A percentile compares a stretch with the other conserved stretches of the same genome.
Evolutionary conservation across 2,113 vertebrate species (phyloP).

Genomic region (Rhinolophus ferrumequinum): DNA sequence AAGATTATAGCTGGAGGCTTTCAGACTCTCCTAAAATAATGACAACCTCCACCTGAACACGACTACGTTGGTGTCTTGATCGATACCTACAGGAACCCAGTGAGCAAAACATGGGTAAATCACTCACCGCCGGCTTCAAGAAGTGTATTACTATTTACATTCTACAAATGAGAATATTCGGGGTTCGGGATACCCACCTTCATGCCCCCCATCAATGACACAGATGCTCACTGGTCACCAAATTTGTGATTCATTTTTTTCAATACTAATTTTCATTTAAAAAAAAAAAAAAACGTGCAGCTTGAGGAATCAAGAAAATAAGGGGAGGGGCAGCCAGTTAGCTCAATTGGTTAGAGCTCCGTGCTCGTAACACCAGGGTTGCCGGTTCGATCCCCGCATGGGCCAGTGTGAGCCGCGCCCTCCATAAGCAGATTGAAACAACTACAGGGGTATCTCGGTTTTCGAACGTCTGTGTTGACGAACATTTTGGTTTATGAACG

Average conservation of each 20-base stretch:
- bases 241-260: not conserved
- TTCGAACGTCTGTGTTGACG: too few relatives aligned
- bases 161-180: constrained; percentile 9
- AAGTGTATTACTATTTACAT: not conserved
- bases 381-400: too few relatives aligned
- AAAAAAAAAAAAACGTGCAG: not conserved
- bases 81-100: not conserved
- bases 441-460: too few relatives aligned
- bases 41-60: not conserved
- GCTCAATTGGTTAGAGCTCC: too few relatives aligned
- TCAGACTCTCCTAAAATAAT: not conserved
- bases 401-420: too few relatives aligned
- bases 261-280: not conserved
- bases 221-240: not conserved
- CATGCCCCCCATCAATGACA: not conserved
- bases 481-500: too few relatives aligned
- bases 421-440: too few relatives aligned
- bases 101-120: not conserved
- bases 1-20: not conserved
- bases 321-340: not conserved
- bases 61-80: not conserved
- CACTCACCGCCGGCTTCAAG: not conserved
- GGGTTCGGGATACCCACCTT: not conserved
- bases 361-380: too few relatives aligned
- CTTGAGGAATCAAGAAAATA: not conserved